Evolutionary conservation across 1,140 invertebrate species (phyloP).

Genomic region (Stegodyphus dumicola): DNA sequence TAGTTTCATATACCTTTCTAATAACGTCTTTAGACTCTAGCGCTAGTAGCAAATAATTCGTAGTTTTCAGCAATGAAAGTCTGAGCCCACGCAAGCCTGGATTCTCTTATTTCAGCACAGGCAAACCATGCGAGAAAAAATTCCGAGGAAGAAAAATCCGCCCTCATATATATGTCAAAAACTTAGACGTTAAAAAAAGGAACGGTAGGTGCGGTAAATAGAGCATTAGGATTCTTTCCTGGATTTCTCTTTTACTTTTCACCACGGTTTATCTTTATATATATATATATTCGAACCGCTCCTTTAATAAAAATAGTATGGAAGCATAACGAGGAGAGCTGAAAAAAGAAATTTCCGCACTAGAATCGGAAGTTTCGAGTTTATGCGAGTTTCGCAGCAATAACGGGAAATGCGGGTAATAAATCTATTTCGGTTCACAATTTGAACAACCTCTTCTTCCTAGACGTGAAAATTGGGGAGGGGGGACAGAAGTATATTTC

Average conservation of each 20-base stretch:
- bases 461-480: no score
- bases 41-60: no score
- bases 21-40: no score
- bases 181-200: constrained; percentile 21
- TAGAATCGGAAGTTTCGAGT: constrained; percentile 30
- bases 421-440: constrained; percentile 44
- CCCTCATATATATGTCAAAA: constrained; percentile 49
- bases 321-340: no score
- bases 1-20: no score
- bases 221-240: constrained; percentile 38
- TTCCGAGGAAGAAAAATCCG: background rate
- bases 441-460: background rate
- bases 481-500: no score
- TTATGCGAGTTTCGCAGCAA: constrained; percentile 41
- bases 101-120: no score
- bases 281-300: constrained; percentile 2
- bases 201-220: constrained; percentile 24
- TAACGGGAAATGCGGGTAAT: constrained; percentile 38
- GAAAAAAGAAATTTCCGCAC: background rate
- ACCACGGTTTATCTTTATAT: constrained; percentile 33
- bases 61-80: no score
- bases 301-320: no score
- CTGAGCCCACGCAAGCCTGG: no score
- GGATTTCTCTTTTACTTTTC: constrained; percentile 32
- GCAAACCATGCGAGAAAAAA: background rate